phyloP scores from a whole-genome alignment of 30 jellyfish, hydroid and myxozoan genomes.

The Haliclystus octoradiatus region DNA sequence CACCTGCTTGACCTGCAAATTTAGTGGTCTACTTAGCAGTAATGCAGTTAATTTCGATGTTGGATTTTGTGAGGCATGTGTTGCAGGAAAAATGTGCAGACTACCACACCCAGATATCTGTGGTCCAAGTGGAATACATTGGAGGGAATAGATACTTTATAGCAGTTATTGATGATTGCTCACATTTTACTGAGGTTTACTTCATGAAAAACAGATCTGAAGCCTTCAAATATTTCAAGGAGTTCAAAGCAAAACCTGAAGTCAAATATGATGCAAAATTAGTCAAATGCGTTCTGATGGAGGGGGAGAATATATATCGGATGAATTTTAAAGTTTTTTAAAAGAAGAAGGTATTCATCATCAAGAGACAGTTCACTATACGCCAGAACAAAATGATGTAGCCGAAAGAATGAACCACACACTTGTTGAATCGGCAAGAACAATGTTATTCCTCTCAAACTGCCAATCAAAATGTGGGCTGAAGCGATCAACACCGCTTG shows the following conservation, averaged over 20 bases:
- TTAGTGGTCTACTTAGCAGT: too few relatives aligned
- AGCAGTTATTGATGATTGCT: not conserved
- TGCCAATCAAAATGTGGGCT: constrained; percentile 31
- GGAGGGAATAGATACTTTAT: not conserved
- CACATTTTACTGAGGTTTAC: constrained; percentile 4
- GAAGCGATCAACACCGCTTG: constrained; percentile 34
- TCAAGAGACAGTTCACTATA: constrained; percentile 24
- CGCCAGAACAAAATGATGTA: constrained; percentile 29
- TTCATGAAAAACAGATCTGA: constrained; percentile 7
- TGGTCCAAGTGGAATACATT: constrained; percentile 4
- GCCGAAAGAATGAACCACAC: constrained; percentile 33
- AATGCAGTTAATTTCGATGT: too few relatives aligned
- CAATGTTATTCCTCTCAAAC: constrained; percentile 6
- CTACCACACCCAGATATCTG: constrained; percentile 3
- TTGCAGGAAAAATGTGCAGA: too few relatives aligned
- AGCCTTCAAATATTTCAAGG: constrained; percentile 17
- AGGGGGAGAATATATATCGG: constrained; percentile 31
- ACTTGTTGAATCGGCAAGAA: constrained; percentile 18
- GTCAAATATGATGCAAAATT: too few relatives aligned
- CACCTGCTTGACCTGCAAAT: too few relatives aligned
- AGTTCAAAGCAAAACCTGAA: not conserved
- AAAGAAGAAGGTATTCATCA: constrained; percentile 7
- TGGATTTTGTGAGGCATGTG: too few relatives aligned
- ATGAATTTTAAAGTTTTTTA: constrained; percentile 2
- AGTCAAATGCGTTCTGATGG: constrained; percentile 30